phyloP scores from a whole-genome alignment of 2,113 vertebrate genomes.

The Alligator sinensis region DNA sequence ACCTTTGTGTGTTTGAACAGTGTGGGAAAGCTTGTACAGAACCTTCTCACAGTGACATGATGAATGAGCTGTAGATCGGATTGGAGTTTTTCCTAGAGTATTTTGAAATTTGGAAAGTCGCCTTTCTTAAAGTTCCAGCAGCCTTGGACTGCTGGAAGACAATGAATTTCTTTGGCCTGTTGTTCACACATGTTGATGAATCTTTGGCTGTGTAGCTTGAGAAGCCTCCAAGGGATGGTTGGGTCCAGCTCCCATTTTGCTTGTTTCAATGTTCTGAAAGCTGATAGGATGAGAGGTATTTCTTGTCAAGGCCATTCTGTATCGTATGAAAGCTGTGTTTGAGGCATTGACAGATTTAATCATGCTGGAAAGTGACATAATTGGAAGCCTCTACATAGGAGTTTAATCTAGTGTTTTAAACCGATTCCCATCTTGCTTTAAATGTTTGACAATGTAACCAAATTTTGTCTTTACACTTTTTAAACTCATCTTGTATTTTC shows the following conservation, averaged over 20 bases:
- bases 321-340: neutral
- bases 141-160: neutral
- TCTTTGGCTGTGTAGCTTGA: neutral
- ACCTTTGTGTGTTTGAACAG: neutral
- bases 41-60: neutral
- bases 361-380: rapidly evolving
- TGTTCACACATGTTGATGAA: neutral
- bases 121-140: neutral
- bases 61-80: neutral
- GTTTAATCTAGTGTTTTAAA: neutral
- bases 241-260: neutral
- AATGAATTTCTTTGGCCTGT: neutral
- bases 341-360: neutral
- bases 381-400: rapidly evolving
- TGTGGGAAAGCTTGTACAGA: neutral
- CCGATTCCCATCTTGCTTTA: neutral
- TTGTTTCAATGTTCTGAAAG: neutral
- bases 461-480: neutral
- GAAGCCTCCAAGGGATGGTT: neutral
- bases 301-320: neutral
- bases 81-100: neutral
- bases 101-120: neutral
- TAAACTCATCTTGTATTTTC: neutral
- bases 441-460: constrained; percentile 23
- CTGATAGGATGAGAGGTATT: rapidly evolving